These are phyloP conservation scores for Drosophila demipolita DNA, from an alignment of 2,888 invertebrate genomes.

Conservation along the genomic window DNA sequence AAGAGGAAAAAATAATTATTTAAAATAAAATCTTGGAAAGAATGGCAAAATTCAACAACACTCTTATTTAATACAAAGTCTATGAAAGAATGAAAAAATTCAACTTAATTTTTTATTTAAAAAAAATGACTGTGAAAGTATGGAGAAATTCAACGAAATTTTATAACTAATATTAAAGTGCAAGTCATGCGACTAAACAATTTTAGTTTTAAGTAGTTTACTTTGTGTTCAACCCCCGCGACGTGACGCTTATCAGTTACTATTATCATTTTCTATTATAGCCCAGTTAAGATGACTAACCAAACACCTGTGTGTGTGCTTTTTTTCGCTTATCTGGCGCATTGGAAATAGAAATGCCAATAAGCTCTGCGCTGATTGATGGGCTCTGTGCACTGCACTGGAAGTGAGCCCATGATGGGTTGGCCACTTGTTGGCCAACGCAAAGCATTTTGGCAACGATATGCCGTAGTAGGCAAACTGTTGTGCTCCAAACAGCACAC, in stretches of 20 bases:
- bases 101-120: not conserved
- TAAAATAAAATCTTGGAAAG: no score
- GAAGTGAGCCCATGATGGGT: constrained; percentile 6
- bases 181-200: not conserved
- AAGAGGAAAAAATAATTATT: no score
- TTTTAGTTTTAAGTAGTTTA: not conserved
- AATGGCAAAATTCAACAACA: no score
- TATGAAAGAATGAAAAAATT: not conserved
- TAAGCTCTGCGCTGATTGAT: constrained; percentile 56
- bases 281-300: constrained; percentile 38
- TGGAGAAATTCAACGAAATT: not conserved
- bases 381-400: constrained; percentile 18
- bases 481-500: constrained; percentile 52
- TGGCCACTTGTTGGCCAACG: not conserved
- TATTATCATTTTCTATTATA: constrained; percentile 18
- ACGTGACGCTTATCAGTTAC: not conserved
- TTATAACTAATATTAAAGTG: not conserved
- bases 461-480: constrained; percentile 52
- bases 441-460: constrained; percentile 13
- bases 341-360: constrained; percentile 34
- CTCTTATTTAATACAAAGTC: no score
- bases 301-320: constrained; percentile 23
- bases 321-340: constrained; percentile 36
- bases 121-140: fast-evolving
- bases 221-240: constrained; percentile 20